Percentiles rank a stretch among this genome's conserved stretches.
Conservation (phyloP, 53 echinoderm and acorn worm genomes). For the Hippasteria phrygiana region DNA sequence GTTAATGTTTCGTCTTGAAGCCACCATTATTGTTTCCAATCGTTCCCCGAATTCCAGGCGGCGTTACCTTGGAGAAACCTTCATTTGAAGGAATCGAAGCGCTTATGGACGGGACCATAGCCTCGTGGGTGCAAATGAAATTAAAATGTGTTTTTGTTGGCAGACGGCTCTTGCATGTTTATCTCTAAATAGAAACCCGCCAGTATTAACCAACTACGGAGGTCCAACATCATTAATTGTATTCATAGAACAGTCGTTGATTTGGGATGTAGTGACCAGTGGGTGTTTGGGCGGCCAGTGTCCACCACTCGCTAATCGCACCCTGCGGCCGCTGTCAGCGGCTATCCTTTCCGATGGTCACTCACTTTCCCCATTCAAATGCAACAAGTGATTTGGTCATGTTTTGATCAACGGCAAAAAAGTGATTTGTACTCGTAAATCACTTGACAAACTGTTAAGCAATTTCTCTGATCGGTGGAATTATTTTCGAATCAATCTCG, state of each 20-base stretch:
- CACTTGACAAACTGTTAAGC: not conserved
- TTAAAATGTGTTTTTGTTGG: not conserved
- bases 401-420: not conserved
- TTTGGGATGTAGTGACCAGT: not conserved
- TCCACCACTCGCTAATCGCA: conserved; percentile 13
- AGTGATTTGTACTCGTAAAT: not conserved
- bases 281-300: conserved; percentile 15
- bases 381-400: conserved; percentile 17
- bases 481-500: too few species aligned
- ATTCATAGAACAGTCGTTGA: conserved; percentile 1
- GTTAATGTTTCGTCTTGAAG: not conserved
- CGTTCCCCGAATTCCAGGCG: not conserved
- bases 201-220: not conserved
- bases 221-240: too few species aligned
- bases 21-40: not conserved
- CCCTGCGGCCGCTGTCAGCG: conserved; percentile 3
- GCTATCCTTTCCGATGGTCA: conserved; percentile 8
- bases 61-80: conserved; percentile 25
- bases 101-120: not conserved
- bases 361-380: not conserved
- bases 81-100: not conserved
- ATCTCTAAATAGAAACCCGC: not conserved
- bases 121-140: conserved; percentile 5
- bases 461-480: too few species aligned
- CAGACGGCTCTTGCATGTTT: conserved; percentile 27